Base-by-base conservation (phyloP, 2,113 vertebrate species). In the Tympanuchus pallidicinctus region DNA sequence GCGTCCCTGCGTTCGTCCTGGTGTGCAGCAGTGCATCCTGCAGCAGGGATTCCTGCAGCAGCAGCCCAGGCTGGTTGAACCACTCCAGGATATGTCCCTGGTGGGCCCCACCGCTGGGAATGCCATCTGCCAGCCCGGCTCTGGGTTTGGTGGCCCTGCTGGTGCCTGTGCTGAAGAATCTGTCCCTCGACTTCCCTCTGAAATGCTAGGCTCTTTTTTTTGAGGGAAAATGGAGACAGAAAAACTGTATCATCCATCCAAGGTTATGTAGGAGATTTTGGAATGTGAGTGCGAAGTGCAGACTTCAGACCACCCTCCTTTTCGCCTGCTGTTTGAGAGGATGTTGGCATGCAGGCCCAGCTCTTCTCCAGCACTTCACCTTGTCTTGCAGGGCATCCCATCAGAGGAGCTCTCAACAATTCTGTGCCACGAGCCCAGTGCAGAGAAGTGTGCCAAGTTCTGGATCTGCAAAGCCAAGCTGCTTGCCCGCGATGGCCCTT, bases 401-500 rank as follows among this genome's bases (percentile, higher is more conserved):
- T 57, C 95, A 2, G 95, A 98, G 47, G 97, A 98, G 70, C 86
- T 99, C 81, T 91, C 75, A 15, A 86, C 93, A 6, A 90, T 98
- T 36, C 88, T 99, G 45, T 98, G 98, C 32, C 96, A 92, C 1
- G 96, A 99, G 79, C 99, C 99, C 3, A 95, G 98, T 47, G 98
- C 97, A 24, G 97, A 98, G 91, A 99, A 98, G 87, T 99, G 99
- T 95, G 97, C 98, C 78, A 98, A 98, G 86, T 99, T 98, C 94
- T 99, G 99, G 99, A 98, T 99, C 95, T 99, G 98, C 83, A 98
- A 96, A 93, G 99, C 97, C 0, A 98, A 98, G 24, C 95, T 99
- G 22, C 97, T 98, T 56, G 98, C 99, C 77, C 96, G 34, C 18
- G 96, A 97, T 1, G 98, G 98, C 38, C 66, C 97, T 34, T 97